A percentile compares a stretch with the other conserved stretches of the same genome.
Conservation (phyloP, 2,113 vertebrate species). For the Lathamus discolor region DNA sequence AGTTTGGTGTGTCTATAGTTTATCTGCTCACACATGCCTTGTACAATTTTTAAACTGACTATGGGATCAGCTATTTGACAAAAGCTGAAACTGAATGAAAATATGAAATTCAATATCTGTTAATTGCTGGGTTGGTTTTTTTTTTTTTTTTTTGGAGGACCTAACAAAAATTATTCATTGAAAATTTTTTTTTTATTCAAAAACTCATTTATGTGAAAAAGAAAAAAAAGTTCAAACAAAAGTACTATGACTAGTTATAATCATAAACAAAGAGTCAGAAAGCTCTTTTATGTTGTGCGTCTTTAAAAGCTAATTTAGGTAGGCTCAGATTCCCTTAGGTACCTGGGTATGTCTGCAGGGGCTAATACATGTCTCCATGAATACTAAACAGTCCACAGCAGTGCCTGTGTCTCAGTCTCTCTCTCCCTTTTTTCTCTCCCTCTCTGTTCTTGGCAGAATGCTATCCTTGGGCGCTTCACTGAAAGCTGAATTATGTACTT, state of each 20-base stretch:
- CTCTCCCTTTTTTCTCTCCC: background rate
- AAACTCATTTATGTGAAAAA: background rate
- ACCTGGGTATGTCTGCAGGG: background rate
- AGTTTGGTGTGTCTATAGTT: background rate
- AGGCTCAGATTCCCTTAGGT: background rate
- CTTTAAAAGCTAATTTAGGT: background rate
- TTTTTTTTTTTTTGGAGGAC: fast-evolving
- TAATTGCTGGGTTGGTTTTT: fast-evolving
- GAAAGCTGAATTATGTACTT: background rate
- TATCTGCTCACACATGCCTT: background rate
- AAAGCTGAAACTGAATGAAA: background rate
- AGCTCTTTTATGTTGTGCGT: background rate
- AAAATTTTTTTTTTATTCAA: background rate
- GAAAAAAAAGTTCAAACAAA: background rate
- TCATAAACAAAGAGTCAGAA: background rate
- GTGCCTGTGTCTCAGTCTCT: background rate
- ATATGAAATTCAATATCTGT: background rate
- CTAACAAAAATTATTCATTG: background rate
- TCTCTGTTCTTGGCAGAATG: background rate
- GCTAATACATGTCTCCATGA: background rate
- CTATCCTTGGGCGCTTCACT: background rate
- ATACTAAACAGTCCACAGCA: background rate
- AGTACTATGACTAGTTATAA: background rate
- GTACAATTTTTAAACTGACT: background rate
- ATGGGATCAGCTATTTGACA: background rate